Evolutionary conservation across 2,797 vertebrate genomes (phyloP).

Genomic region (Platalea minor): DNA sequence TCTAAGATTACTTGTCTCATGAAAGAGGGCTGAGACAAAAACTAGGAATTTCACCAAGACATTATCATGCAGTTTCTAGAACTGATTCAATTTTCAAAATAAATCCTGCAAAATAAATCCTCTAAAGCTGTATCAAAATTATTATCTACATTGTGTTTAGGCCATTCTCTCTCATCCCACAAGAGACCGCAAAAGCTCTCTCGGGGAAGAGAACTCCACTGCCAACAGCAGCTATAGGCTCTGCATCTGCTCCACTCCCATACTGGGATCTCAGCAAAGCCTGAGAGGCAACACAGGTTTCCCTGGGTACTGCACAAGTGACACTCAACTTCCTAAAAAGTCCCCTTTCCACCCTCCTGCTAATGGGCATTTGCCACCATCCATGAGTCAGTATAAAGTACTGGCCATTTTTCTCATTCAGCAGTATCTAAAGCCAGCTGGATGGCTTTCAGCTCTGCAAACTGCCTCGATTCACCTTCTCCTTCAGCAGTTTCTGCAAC

Average conservation of each 20-base stretch:
- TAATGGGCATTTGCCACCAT: neutral
- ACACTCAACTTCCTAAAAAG: neutral
- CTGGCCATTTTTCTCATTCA: too few relatives aligned
- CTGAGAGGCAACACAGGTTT: neutral
- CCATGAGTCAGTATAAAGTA: too few relatives aligned
- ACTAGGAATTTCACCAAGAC: neutral
- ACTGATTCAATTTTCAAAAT: neutral
- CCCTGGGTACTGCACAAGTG: neutral
- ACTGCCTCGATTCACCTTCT: too few relatives aligned
- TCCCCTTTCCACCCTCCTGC: neutral
- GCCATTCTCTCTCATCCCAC: neutral
- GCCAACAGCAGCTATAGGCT: neutral
- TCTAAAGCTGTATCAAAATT: neutral
- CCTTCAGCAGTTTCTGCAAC: too few relatives aligned
- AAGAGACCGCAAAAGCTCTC: neutral
- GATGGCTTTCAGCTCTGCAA: too few relatives aligned
- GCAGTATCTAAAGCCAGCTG: too few relatives aligned
- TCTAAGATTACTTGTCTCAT: too few relatives aligned
- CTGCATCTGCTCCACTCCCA: neutral
- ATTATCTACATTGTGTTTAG: neutral
- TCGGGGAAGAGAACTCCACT: neutral
- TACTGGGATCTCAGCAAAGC: fast-evolving
- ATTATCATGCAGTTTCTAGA: neutral
- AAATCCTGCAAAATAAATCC: neutral
- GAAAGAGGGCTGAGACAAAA: neutral